Conservation (phyloP, 1,140 invertebrate genomes). For the Drosophila carrolli region DNA sequence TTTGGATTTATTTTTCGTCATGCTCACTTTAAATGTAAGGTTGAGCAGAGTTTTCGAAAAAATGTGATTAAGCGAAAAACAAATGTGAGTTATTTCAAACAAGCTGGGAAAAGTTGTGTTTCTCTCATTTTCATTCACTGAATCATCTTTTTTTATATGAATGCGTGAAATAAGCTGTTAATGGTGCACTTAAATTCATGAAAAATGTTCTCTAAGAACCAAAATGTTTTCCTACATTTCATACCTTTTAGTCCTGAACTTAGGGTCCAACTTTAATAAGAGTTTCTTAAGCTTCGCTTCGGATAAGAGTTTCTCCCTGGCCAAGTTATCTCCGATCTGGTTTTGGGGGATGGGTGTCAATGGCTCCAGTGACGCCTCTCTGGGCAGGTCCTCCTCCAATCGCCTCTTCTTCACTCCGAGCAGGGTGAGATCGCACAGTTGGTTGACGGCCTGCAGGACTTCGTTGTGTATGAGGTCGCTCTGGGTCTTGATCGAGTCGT, state of each 20-base stretch:
- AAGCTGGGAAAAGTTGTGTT: too few relatives aligned
- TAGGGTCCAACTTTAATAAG: neutral
- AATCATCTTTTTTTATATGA: too few relatives aligned
- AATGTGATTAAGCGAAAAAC: neutral
- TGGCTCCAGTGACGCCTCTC: conserved; percentile 12
- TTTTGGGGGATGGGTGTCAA: neutral
- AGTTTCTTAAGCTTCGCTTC: neutral
- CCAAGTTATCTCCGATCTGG: conserved; percentile 1
- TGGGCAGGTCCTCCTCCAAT: conserved; percentile 1
- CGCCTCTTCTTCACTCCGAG: neutral
- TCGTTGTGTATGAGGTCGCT: conserved; percentile 13
- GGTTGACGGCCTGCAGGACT: conserved; percentile 19
- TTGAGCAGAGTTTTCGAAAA: neutral
- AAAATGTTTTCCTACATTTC: neutral
- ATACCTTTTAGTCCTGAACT: neutral
- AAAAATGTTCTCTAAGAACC: too few relatives aligned
- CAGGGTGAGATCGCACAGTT: conserved; percentile 15
- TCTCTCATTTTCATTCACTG: too few relatives aligned
- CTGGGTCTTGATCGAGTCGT: conserved; percentile 11
- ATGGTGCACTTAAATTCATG: too few relatives aligned
- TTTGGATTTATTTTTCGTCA: neutral
- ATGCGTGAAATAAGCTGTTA: too few relatives aligned
- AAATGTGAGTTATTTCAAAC: too few relatives aligned
- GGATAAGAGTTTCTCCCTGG: neutral
- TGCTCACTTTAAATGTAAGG: neutral